Base-by-base conservation (phyloP, 2,797 vertebrate species). In the Tadarida brasiliensis region DNA sequence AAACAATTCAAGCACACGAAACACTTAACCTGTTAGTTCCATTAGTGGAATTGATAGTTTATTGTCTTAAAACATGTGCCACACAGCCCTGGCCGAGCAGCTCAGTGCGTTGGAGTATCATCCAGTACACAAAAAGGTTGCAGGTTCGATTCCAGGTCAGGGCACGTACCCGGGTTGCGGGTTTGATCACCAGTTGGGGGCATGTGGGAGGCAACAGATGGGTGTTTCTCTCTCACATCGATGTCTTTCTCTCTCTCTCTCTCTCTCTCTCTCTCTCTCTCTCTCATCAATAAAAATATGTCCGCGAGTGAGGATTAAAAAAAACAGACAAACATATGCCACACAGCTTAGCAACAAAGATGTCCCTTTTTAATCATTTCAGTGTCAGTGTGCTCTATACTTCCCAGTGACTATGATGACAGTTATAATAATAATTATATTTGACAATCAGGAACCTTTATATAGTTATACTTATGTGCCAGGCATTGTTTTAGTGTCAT, bases 11-110 rank as follows among this genome's bases (percentile, higher is more conserved):
- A 96, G 74, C 51, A 96, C 85, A 96, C 67, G 90, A 95, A 93
- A 93, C 96, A 96, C 80, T 97, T 97, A 97, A 96, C 87, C 81
- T 93, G 87, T 95, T 97, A 93, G 87, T 91, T 97, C 94, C 91
- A 85, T 96, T 83, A 96, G 83, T 93, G 59, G 15, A 94, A 22
- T 83, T 92, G 84, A 93, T 95, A 70, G 71, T 86, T 92, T 95
- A 94, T 83, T 95, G 91, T 87, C 47, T 93, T 91, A 91, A 97
- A 97, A 96, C 73, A 94, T 95, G 97, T 91, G 94, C 24, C 70
- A 83, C n/a, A 11, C 57, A 83, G 59, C 17, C 16, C n/a, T 20
- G n/a, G 3, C n/a, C n/a, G 33, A n/a, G 17, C 20, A n/a, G 33
- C 65, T 33, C n/a, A 68, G n/a, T 68, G 33, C 2, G 65, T 68